Conservation (phyloP, 92 coral and sea anemone species). For the Virgularia gustaviana region DNA sequence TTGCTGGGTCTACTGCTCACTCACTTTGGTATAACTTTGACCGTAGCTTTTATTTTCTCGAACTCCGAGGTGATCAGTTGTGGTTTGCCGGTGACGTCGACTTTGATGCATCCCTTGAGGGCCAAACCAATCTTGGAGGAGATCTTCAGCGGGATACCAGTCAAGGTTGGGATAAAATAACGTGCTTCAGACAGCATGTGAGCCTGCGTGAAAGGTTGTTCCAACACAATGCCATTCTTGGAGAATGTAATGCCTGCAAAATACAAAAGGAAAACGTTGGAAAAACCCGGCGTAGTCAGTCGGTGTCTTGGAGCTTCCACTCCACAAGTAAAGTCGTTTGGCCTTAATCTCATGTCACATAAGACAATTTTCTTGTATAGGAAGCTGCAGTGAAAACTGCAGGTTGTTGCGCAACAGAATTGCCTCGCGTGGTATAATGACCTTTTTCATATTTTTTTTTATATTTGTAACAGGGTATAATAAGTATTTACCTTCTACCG, state of each 20-base stretch:
- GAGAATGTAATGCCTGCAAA: conserved; percentile 60
- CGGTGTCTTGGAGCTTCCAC: not conserved
- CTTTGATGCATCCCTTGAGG: conserved; percentile 17
- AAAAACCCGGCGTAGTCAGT: not conserved
- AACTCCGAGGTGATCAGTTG: conserved; percentile 31
- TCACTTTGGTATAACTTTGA: conserved; percentile 64
- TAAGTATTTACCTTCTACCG: conserved; percentile 13
- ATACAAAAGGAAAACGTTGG: not conserved
- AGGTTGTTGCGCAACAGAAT: no score
- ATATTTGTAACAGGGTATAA: no score
- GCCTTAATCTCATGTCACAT: no score
- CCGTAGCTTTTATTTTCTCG: conserved; percentile 18
- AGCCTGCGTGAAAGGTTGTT: conserved; percentile 56
- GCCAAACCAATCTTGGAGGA: conserved; percentile 49
- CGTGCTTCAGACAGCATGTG: conserved; percentile 56
- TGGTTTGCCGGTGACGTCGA: conserved; percentile 45
- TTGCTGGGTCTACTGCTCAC: not conserved
- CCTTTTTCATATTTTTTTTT: no score
- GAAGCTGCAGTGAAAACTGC: no score
- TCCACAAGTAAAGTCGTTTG: no score
- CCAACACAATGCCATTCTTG: conserved; percentile 49
- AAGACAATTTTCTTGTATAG: no score
- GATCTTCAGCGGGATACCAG: conserved; percentile 68
- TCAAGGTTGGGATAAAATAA: conserved; percentile 69
- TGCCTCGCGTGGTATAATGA: no score